phyloP scores from a whole-genome alignment of 1,140 invertebrate genomes.

The Drosophila insularis region DNA sequence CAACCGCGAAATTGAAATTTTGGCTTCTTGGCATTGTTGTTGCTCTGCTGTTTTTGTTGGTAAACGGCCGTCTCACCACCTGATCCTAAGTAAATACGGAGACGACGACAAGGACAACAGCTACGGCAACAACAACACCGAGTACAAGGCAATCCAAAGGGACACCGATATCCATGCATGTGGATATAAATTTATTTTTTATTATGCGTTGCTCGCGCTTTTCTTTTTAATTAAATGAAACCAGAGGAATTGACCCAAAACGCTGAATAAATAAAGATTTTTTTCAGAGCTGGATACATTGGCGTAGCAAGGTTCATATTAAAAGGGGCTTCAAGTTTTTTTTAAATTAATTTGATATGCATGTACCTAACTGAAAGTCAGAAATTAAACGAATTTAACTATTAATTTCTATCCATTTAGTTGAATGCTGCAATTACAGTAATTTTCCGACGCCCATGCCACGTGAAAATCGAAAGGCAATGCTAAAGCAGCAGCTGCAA shows the following conservation, averaged over 20 bases:
- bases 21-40: slow-evolving; percentile 69
- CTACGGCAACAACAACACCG: not conserved
- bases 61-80: slow-evolving; percentile 67
- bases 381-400: too few species aligned
- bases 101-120: slow-evolving; percentile 37
- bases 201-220: slow-evolving; percentile 60
- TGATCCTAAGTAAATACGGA: slow-evolving; percentile 81
- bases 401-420: not conserved
- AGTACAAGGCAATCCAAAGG: slow-evolving; percentile 23
- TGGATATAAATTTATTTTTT: slow-evolving; percentile 54
- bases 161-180: slow-evolving; percentile 63
- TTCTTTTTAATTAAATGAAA: slow-evolving; percentile 83
- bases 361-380: too few species aligned
- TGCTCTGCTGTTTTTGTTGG: slow-evolving; percentile 40
- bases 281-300: not conserved
- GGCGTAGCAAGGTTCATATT: not conserved
- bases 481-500: slow-evolving; percentile 32
- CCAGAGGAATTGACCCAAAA: slow-evolving; percentile 82
- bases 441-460: slow-evolving; percentile 5
- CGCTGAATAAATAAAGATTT: slow-evolving; percentile 74
- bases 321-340: not conserved
- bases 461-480: not conserved
- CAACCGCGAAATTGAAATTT: slow-evolving; percentile 81
- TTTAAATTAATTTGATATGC: too few species aligned
- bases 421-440: not conserved